Conservation (phyloP, 2,113 vertebrate genomes). For the Sula dactylatra region DNA sequence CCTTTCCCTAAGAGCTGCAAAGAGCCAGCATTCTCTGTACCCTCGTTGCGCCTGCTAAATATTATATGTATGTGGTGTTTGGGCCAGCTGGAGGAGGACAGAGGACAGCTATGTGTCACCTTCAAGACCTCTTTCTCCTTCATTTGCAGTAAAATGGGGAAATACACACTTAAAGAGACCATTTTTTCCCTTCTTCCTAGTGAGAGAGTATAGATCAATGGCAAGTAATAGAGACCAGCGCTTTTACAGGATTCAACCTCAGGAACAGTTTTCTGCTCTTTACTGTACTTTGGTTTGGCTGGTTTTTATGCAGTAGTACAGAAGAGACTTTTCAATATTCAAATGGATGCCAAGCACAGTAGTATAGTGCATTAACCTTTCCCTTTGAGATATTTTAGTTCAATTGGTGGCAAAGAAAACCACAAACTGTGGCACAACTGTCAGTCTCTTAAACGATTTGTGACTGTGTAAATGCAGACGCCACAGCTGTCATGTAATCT, state of each 20-base stretch:
- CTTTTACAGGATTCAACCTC: background rate
- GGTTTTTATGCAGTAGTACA: conserved; percentile 46
- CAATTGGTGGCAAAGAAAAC: conserved; percentile 61
- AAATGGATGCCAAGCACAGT: conserved; percentile 52
- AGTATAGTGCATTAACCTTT: conserved; percentile 63
- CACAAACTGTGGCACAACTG: conserved; percentile 61
- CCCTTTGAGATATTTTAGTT: conserved; percentile 61
- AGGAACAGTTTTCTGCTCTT: background rate
- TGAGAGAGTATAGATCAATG: background rate
- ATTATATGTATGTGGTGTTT: background rate
- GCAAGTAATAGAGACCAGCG: background rate
- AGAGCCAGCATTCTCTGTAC: background rate
- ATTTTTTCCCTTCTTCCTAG: background rate
- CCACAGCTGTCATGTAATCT: conserved; percentile 50
- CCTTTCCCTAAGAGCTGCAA: background rate
- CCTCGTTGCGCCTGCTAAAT: rapidly evolving
- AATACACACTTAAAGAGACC: background rate
- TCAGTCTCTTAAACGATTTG: conserved; percentile 55
- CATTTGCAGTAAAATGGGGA: background rate
- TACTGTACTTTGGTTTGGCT: background rate
- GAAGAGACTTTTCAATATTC: conserved; percentile 46
- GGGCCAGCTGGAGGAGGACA: background rate
- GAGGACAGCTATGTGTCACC: background rate
- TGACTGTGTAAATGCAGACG: conserved; percentile 41
- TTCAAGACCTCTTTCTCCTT: background rate